These are phyloP conservation scores for Rhopalosiphum maidis DNA, from an alignment of 1,140 invertebrate genomes.

Conservation along the genomic window DNA sequence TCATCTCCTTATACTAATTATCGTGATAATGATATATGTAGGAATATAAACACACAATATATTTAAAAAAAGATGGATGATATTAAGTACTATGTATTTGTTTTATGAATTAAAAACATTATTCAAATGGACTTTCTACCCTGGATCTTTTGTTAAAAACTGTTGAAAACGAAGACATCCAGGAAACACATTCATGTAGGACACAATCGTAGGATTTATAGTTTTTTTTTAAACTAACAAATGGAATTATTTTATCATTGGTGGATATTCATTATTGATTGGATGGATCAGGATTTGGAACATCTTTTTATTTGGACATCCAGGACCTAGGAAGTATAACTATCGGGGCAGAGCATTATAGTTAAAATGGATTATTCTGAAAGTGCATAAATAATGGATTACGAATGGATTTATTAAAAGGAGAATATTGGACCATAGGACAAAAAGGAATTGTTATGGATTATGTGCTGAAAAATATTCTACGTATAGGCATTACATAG, in stretches of 20 bases:
- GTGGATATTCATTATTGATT: conserved; percentile 40
- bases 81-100: not conserved
- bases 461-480: not conserved
- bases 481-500: not conserved
- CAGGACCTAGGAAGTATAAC: conserved; percentile 7
- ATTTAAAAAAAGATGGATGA: conserved; percentile 18
- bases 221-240: not conserved
- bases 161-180: conserved; percentile 31
- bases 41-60: not conserved
- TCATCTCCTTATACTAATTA: not conserved
- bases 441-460: conserved; percentile 19
- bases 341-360: conserved; percentile 1
- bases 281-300: conserved; percentile 32
- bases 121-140: conserved; percentile 12
- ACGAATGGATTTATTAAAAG: conserved; percentile 8
- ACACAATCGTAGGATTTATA: conserved; percentile 23
- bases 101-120: not conserved
- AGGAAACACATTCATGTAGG: conserved; percentile 26
- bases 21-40: not conserved
- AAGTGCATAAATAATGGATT: conserved; percentile 21
- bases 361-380: conserved; percentile 35
- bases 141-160: conserved; percentile 18
- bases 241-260: conserved; percentile 13
- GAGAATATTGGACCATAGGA: conserved; percentile 39
- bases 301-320: conserved; percentile 28